phyloP scores from a whole-genome alignment of 1,140 invertebrate species.

The Bicyclus anynana region DNA sequence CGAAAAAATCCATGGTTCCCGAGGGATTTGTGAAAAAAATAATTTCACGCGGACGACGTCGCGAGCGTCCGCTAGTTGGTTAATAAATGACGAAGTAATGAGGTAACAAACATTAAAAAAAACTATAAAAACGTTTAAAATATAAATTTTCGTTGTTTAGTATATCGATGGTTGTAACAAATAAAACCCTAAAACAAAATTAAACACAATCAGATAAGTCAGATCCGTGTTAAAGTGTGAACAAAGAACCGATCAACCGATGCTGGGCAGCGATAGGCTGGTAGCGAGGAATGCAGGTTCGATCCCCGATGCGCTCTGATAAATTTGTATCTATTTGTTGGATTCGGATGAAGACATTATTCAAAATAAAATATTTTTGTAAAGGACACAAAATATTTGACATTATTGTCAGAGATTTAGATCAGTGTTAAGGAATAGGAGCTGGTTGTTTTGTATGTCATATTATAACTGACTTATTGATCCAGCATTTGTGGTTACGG shows the following conservation, averaged over 20 bases:
- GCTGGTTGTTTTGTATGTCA: neutral
- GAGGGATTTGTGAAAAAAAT: too few relatives aligned
- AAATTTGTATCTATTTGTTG: conserved; percentile 7
- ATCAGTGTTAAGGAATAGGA: neutral
- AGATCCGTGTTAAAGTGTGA: conserved; percentile 48
- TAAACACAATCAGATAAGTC: conserved; percentile 22
- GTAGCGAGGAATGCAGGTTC: conserved; percentile 29
- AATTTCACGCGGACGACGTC: too few relatives aligned
- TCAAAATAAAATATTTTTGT: conserved; percentile 2
- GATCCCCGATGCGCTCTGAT: conserved; percentile 11
- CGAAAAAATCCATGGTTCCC: too few relatives aligned
- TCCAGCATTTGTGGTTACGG: too few relatives aligned
- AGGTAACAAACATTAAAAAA: too few relatives aligned
- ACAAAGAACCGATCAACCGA: conserved; percentile 18
- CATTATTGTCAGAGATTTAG: neutral
- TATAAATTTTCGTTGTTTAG: neutral
- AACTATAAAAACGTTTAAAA: neutral
- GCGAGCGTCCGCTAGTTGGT: too few relatives aligned
- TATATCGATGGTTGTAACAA: neutral
- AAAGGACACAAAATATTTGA: conserved; percentile 6
- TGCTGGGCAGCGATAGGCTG: conserved; percentile 15
- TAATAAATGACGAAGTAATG: too few relatives aligned
- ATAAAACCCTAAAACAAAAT: conserved; percentile 15
- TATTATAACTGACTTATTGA: neutral
- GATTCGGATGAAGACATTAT: conserved; percentile 3